phyloP scores from a whole-genome alignment of 2,888 invertebrate species.

The Silvanus unidentatus region DNA sequence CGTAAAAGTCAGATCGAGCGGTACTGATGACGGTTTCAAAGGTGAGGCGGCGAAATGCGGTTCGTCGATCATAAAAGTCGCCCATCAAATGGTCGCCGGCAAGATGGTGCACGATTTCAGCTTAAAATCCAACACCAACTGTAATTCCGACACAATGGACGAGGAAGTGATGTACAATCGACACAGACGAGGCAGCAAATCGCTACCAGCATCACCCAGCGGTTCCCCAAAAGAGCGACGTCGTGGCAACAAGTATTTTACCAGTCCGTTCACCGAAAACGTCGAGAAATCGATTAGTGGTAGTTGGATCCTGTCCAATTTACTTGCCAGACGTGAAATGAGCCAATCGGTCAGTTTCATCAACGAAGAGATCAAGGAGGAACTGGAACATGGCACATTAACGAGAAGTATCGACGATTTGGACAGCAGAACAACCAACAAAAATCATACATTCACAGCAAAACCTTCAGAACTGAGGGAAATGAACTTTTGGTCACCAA shows the following conservation, averaged over 20 bases:
- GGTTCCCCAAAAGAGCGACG: slow-evolving; percentile 57
- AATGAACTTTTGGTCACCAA: slow-evolving; percentile 83
- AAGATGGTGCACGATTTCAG: slow-evolving; percentile 40
- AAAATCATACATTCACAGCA: slow-evolving; percentile 46
- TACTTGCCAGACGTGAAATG: slow-evolving; percentile 61
- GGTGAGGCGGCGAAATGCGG: slow-evolving; percentile 65
- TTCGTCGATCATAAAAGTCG: slow-evolving; percentile 55
- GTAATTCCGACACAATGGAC: slow-evolving; percentile 18
- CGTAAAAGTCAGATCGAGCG: slow-evolving; percentile 51
- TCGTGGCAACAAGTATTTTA: slow-evolving; percentile 57
- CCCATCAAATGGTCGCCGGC: slow-evolving; percentile 54
- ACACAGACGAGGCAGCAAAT: slow-evolving; percentile 61
- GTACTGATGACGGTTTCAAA: slow-evolving; percentile 66
- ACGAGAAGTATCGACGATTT: slow-evolving; percentile 32
- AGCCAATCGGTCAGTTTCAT: slow-evolving; percentile 54
- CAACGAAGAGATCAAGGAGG: slow-evolving; percentile 53
- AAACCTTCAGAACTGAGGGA: slow-evolving; percentile 69
- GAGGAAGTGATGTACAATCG: slow-evolving; percentile 41
- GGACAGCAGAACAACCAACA: slow-evolving; percentile 33
- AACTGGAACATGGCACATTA: slow-evolving; percentile 23
- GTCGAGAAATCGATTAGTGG: too few relatives aligned
- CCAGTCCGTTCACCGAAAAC: slow-evolving; percentile 46
- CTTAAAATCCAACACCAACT: slow-evolving; percentile 20
- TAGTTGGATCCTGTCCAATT: slow-evolving; percentile 58
- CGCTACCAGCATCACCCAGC: slow-evolving; percentile 64